Evolutionary conservation across 2,113 vertebrate species (phyloP), one percentile per base, ranked within the genome.

Genomic region (Hiodon alosoides): DNA sequence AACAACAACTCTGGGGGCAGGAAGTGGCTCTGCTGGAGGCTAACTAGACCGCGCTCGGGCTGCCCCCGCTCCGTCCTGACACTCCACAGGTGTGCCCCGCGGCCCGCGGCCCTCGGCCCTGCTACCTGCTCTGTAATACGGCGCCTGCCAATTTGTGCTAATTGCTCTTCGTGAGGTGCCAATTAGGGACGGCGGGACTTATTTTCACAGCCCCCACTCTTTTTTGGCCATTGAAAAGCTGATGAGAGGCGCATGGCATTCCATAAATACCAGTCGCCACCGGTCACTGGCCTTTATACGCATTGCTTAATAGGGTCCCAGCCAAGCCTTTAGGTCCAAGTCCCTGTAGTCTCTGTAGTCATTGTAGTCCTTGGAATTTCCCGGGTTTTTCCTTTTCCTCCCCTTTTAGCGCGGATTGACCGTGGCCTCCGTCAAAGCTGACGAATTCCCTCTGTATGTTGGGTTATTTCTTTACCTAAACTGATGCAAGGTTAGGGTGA

Each of bases 21-120:
- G 89, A 92, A 91, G 83, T 86, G 53, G 81, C 87, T 83, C 88
- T 70, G 87, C 83, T 86, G 85, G 87, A 87, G 81, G 78, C 87
- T 80, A 78, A 83, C 79, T 81, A 74, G 83, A 78, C 62, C 81
- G 81, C 77, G 17, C 73, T 2, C 11, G 71, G 52, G 31, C 31
- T 31, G 31, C 31, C 31, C 31, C 31, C 31, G 31, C 31, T 31
- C 31, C 31, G 31, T 65, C 67, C 65, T 47, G 75, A 77, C 73
- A 62, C 58, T 71, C 47, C 82, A 78, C 76, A 79, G 78, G 73
- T 0, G 7, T 76, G 77, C 84, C 83, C 79, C 75, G 73, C 82
- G 84, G 81, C 81, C 82, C 80, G 78, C 76, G 76, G 54, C 77
- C 76, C 77, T 81, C 79, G 80, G 76, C 72, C 80, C 55, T 80